Evolutionary conservation across 2,888 invertebrate genomes (phyloP).

Genomic region (Drosophila histrio): DNA sequence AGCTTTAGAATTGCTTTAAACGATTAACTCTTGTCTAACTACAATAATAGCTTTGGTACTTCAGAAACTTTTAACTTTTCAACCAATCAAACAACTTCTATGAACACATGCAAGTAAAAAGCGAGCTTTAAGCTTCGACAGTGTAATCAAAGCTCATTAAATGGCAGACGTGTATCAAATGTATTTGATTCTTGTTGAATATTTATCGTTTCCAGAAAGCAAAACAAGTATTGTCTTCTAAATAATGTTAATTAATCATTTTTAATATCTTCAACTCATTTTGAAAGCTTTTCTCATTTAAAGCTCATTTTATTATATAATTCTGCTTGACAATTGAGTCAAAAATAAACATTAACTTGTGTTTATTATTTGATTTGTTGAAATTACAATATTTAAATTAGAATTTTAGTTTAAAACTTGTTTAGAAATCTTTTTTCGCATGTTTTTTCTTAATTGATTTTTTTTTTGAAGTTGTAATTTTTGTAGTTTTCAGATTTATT

Average conservation of each 20-base stretch:
- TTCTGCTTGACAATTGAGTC: not conserved
- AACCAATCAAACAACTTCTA: too few relatives aligned
- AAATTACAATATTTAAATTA: constrained; percentile 31
- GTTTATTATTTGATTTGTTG: constrained; percentile 42
- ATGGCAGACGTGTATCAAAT: too few relatives aligned
- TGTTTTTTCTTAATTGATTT: constrained; percentile 50
- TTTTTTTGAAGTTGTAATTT: constrained; percentile 4
- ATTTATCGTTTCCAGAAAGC: too few relatives aligned
- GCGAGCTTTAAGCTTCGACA: not conserved
- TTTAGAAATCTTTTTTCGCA: constrained; percentile 5
- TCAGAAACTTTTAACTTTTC: too few relatives aligned
- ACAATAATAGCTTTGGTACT: too few relatives aligned
- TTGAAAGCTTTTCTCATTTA: too few relatives aligned
- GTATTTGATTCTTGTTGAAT: too few relatives aligned
- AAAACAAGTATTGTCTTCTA: too few relatives aligned
- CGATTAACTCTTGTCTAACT: too few relatives aligned
- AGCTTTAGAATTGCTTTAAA: too few relatives aligned
- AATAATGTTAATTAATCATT: too few relatives aligned
- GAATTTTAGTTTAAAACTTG: not conserved
- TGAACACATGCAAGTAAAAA: not conserved
- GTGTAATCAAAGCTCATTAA: not conserved
- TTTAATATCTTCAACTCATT: too few relatives aligned
- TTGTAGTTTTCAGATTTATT: not conserved
- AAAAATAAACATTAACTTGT: constrained; percentile 28
- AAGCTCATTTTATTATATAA: not conserved